These are phyloP conservation scores for Pelosia muscerda DNA, from an alignment of 2,888 invertebrate species.

Conservation along the genomic window DNA sequence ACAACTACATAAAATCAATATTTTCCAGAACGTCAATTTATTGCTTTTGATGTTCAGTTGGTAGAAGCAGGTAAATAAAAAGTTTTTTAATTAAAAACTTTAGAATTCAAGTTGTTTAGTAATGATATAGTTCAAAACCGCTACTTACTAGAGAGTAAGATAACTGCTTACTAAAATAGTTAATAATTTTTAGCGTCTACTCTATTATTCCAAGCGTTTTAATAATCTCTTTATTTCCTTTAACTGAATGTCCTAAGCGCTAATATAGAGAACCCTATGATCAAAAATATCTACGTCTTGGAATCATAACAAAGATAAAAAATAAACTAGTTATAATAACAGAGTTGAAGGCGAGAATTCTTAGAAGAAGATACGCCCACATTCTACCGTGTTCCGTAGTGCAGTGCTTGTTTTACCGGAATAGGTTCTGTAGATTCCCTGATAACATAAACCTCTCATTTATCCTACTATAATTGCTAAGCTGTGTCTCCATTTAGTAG, in stretches of 20 bases:
- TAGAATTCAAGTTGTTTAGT: no score
- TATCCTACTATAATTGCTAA: constrained; percentile 41
- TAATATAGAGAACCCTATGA: background rate
- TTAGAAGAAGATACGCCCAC: constrained; percentile 51
- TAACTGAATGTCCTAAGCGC: background rate
- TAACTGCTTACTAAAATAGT: background rate
- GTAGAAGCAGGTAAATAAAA: no score
- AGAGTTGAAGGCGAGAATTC: constrained; percentile 49
- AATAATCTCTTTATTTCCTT: background rate
- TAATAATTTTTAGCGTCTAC: background rate
- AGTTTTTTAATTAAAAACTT: background rate
- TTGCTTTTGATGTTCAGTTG: no score
- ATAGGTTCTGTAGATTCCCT: constrained; percentile 48
- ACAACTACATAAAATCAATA: no score
- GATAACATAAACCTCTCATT: constrained; percentile 35
- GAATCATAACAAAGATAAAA: constrained; percentile 37
- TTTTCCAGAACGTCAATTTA: no score
- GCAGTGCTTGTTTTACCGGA: constrained; percentile 29
- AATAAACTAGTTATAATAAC: constrained; percentile 38
- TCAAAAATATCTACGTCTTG: constrained; percentile 15
- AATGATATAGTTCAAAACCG: no score
- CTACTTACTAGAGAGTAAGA: background rate
- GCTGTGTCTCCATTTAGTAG: constrained; percentile 47
- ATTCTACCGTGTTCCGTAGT: constrained; percentile 31
- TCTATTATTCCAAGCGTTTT: background rate